Conservation (phyloP, 1,140 invertebrate species). For the Archivesica marissinica region DNA sequence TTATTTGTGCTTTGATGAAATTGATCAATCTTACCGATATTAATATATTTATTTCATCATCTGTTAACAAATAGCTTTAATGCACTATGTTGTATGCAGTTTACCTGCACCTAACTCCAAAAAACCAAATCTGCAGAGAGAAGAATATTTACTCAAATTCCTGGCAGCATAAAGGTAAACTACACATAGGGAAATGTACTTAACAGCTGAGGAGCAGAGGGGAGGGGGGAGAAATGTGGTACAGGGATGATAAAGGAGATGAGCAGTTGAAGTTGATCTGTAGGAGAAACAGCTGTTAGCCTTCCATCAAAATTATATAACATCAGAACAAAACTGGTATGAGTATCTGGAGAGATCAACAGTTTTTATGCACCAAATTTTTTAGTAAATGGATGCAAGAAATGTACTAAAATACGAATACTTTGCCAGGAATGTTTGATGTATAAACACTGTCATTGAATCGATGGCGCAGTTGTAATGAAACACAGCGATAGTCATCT, state of each 20-base stretch:
- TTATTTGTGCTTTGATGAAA: no score
- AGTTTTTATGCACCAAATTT: no score
- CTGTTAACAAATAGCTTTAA: no score
- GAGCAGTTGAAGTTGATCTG: constrained; percentile 16
- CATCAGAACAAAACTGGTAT: neutral
- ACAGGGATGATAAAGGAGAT: constrained; percentile 29
- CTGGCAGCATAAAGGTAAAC: neutral
- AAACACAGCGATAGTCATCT: no score
- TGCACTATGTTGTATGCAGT: neutral
- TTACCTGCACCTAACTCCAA: constrained; percentile 36
- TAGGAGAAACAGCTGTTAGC: constrained; percentile 5
- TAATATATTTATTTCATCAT: no score
- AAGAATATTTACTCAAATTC: neutral
- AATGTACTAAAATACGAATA: neutral
- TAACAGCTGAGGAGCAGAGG: neutral
- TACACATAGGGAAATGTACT: constrained; percentile 27
- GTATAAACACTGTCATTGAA: constrained; percentile 19
- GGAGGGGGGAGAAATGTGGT: neutral
- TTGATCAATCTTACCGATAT: no score
- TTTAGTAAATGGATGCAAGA: no score
- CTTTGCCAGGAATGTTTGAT: constrained; percentile 12
- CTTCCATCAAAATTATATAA: constrained; percentile 30
- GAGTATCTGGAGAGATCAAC: no score
- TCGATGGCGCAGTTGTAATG: neutral
- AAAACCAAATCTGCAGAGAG: neutral